Evolutionary conservation across 2,797 vertebrate genomes (phyloP), one percentile per base, ranked within the genome.

Genomic region (Eospalax fontanierii): DNA sequence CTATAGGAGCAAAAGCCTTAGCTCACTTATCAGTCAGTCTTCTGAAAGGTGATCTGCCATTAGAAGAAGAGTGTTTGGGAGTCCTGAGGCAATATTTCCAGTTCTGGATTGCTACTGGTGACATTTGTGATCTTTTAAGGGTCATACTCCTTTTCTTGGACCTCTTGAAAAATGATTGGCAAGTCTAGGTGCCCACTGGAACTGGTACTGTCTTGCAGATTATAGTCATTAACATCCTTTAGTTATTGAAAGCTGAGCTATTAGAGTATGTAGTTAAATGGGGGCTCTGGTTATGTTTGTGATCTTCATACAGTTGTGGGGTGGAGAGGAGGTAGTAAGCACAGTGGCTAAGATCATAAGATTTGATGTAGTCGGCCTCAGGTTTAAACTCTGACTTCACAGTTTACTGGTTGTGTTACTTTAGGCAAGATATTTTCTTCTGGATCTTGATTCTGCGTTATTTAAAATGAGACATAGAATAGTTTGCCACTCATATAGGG

Each of bases 401-500:
- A 92, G 22, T 66, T 90, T 86, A 57, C 46, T 14, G 50, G 30
- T 63, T 93, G 30, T 89, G n/a, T 81, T 90, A 79, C 40, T 89
- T 86, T 43, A 11, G 40, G 59, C 79, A 80, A 73, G 40, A 84
- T 89, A 65, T 38, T 92, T 78, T 54, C n/a, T 73, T 81, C 19
- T 57, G 83, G 28, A 19, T 94, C 61, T 96, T 70, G 83, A 35
- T 83, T 94, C 91, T 78, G 21, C 74, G 61, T 71, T 95, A 68
- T 82, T 78, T 71, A 57, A 93, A 91, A 65, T 73, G 74, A 63
- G 76, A 66, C 93, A 94, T 65, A 78, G 38, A 91, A 61, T 40
- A 87, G 40, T 91, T 73, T 96, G 30, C 30, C 40, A 12, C 24
- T 24, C 10, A 65, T n/a, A 43, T 21, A 84, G 2, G 22, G 22